Evolutionary conservation across 1,140 invertebrate species (phyloP).

Genomic region (Drosophila teissieri): DNA sequence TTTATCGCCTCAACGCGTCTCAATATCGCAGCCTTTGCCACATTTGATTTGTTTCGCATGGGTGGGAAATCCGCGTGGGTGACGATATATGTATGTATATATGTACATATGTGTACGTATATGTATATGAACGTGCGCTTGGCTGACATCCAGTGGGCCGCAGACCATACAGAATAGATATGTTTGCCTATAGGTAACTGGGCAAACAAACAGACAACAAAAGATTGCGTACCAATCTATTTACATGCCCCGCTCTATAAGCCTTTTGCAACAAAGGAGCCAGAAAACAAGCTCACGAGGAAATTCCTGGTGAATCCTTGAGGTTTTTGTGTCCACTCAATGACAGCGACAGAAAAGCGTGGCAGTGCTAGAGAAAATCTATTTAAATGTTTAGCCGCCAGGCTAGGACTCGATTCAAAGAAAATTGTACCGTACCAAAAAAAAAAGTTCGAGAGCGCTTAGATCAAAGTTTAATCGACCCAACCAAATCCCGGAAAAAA

Average conservation of each 20-base stretch:
- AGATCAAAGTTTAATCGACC: constrained; percentile 58
- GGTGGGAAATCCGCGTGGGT: constrained; percentile 10
- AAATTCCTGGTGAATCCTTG: constrained; percentile 18
- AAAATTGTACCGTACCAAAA: neutral
- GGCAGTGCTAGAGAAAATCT: constrained; percentile 19
- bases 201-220: constrained; percentile 11
- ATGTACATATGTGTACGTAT: neutral
- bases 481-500: constrained; percentile 12
- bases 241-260: constrained; percentile 20
- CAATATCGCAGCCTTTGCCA: constrained; percentile 38
- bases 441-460: constrained; percentile 34
- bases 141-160: constrained; percentile 31
- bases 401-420: constrained; percentile 12
- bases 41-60: constrained; percentile 64
- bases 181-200: constrained; percentile 12
- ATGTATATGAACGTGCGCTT: constrained; percentile 20
- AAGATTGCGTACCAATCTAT: constrained; percentile 25
- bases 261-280: constrained; percentile 19
- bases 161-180: constrained; percentile 13
- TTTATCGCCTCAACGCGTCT: constrained; percentile 57
- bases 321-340: constrained; percentile 30
- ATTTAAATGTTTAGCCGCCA: constrained; percentile 42
- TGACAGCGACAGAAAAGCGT: constrained; percentile 16
- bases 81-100: neutral
- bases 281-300: neutral